These are phyloP conservation scores for Alosa alosa DNA, from an alignment of 2,113 vertebrate species.

Conservation along the genomic window DNA sequence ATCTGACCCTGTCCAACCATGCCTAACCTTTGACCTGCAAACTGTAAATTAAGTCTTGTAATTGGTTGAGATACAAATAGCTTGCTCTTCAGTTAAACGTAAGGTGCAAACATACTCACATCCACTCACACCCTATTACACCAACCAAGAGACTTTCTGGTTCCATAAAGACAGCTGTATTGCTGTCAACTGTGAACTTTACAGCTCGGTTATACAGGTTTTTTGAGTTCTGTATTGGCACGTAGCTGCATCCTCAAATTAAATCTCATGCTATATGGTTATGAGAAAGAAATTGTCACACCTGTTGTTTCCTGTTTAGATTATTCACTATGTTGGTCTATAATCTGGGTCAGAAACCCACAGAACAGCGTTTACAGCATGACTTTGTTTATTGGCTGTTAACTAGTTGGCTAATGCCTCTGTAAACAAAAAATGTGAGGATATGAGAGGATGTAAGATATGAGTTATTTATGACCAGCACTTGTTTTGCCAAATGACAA, in stretches of 20 bases:
- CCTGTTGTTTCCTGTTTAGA: not conserved
- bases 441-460: not conserved
- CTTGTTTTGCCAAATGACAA: not conserved
- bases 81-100: not conserved
- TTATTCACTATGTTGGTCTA: not conserved
- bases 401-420: too few species aligned
- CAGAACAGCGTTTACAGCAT: not conserved
- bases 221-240: not conserved
- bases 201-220: not conserved
- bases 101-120: not conserved
- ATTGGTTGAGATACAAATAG: constrained; percentile 4
- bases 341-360: not conserved
- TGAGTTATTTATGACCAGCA: not conserved
- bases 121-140: not conserved
- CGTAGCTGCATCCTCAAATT: not conserved
- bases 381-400: not conserved
- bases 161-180: not conserved
- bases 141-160: not conserved
- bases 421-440: too few species aligned
- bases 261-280: not conserved
- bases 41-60: not conserved
- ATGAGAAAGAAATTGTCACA: not conserved
- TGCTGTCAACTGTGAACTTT: not conserved
- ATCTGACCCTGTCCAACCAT: not conserved
- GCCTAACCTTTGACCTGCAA: not conserved